Percentiles rank a stretch among this genome's conserved stretches.
Conservation (phyloP, 2,113 vertebrate genomes). For the Centropus unirufus region DNA sequence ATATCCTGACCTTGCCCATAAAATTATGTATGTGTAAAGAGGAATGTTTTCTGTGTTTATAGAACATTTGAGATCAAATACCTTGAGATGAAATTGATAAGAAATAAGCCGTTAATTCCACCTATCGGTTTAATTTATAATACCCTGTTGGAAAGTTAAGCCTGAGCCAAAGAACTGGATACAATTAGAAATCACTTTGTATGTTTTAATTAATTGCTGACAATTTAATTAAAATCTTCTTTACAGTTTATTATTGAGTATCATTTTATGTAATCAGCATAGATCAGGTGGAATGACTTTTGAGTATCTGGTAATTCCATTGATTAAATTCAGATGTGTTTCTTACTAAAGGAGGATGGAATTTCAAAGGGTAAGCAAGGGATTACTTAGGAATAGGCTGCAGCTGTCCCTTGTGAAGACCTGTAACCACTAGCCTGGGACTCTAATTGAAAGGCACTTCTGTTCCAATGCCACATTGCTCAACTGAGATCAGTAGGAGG, state of each 20-base stretch:
- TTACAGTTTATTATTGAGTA: constrained; percentile 32
- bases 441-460: constrained; percentile 4
- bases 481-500: neutral
- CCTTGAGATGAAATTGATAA: neutral
- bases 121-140: neutral
- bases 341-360: neutral
- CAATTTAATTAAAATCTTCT: constrained; percentile 40
- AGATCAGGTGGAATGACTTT: constrained; percentile 3
- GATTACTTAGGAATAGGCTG: neutral
- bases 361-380: constrained; percentile 34
- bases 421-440: neutral
- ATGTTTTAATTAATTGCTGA: constrained; percentile 1
- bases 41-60: neutral
- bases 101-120: constrained; percentile 7
- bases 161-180: neutral
- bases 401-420: neutral
- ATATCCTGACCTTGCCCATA: neutral
- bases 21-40: neutral
- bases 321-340: constrained; percentile 52
- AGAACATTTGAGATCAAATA: neutral
- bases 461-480: neutral
- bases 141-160: neutral
- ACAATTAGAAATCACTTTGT: constrained; percentile 33
- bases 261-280: constrained; percentile 34
- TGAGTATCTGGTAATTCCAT: constrained; percentile 18